These are phyloP conservation scores for Neuroscelio doddi DNA, from an alignment of 2,888 invertebrate species.

Conservation along the genomic window DNA sequence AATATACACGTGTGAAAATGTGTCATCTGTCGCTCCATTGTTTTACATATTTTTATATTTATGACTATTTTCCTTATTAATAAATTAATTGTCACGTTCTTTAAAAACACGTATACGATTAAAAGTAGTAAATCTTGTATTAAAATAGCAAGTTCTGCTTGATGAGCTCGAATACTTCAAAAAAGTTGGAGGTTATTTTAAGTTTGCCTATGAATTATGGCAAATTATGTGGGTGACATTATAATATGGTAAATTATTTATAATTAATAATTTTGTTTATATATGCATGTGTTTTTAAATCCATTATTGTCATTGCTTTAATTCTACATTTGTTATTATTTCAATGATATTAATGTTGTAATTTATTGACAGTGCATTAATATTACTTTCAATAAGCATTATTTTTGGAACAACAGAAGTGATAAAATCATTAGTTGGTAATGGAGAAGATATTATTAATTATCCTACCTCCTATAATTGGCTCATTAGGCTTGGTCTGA, in stretches of 20 bases:
- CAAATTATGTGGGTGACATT: conserved; percentile 66
- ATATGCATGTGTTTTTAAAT: conserved; percentile 1
- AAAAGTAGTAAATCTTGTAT: no score
- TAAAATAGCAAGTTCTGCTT: conserved; percentile 10
- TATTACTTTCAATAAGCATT: conserved; percentile 71
- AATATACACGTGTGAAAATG: conserved; percentile 20
- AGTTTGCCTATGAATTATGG: conserved; percentile 57
- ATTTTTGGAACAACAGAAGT: conserved; percentile 72
- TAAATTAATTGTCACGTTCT: neutral
- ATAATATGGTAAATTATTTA: conserved; percentile 65
- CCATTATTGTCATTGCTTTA: conserved; percentile 5
- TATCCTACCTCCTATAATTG: conserved; percentile 76
- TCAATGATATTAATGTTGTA: conserved; percentile 2
- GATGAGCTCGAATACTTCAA: conserved; percentile 25
- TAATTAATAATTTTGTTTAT: conserved; percentile 3
- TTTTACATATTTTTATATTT: neutral
- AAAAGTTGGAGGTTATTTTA: conserved; percentile 33
- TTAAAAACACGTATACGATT: no score
- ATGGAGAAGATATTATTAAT: conserved; percentile 57
- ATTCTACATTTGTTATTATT: conserved; percentile 3
- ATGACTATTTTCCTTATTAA: neutral
- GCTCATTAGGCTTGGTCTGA: conserved; percentile 84
- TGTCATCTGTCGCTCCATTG: conserved; percentile 13
- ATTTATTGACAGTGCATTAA: conserved; percentile 69
- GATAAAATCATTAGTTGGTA: conserved; percentile 63